Evolutionary conservation across 2,888 invertebrate genomes (phyloP), one percentile per base, ranked within the genome.

Genomic region (Periphyllus acericola): DNA sequence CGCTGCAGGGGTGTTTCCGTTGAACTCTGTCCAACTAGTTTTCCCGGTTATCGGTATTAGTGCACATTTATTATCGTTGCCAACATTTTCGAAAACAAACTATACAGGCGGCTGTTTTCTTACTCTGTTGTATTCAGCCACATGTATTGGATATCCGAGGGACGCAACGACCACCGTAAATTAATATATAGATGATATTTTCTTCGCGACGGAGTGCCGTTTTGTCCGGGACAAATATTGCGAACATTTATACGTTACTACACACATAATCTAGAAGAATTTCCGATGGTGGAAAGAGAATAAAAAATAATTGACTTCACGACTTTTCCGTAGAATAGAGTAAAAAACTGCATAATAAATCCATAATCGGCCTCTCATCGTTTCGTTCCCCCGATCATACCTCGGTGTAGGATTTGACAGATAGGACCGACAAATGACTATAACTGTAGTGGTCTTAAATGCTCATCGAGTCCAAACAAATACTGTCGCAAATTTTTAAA

Each of bases 1-100:
- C 36, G 29, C 21, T 21, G 32, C 5, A 36, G 60, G 25, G 46
- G 40, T 68, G 71, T 71, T 71, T 66, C 25, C 32, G 52, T 82
- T 82, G 82, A 82, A 82, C 71, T 82, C 71, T 46, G 68, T 82
- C 82, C 82, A 71, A 82, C 32, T 71, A 3, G 21, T 71, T 32
- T 71, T 5, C 32, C 32, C 32, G 71, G 32, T 71, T 71, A 82
- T 52, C 83, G n/a, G 55, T 83, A 34, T 66, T 34, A 36, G 36
- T 46, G 8, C 36, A 71, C 71, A 46, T 82, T 82, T 71, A 46
- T 32, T 83, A 74, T n/a, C 83, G 55, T 17, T 46, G 71, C 52
- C 52, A 71, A 55, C 8, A 34, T 55, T 32, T 71, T 82, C 25
- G 6, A n/a, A 74, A 55, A 74, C 74, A 21, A 46, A 71, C 40